Conservation (phyloP, 2,797 vertebrate species). For the Lindbergichthys nudifrons region DNA sequence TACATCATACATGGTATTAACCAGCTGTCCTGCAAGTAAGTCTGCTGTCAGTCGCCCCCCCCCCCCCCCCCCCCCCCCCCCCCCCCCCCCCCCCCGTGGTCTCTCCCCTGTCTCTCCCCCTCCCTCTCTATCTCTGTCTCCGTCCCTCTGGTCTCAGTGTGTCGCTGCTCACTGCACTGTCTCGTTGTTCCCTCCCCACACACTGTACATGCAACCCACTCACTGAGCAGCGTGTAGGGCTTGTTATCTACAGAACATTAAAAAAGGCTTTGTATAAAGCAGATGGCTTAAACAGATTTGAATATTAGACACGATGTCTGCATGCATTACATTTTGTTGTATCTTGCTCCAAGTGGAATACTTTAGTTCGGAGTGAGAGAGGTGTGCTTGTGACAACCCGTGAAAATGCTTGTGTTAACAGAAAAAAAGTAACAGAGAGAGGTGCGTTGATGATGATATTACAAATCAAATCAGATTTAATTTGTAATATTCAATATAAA, state of each 20-base stretch:
- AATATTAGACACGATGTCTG: background rate
- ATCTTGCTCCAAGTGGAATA: background rate
- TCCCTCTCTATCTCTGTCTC: slow-evolving; percentile 43
- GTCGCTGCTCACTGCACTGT: slow-evolving; percentile 38
- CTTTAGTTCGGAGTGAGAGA: slow-evolving; percentile 9
- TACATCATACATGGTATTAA: slow-evolving; percentile 99
- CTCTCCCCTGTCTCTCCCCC: slow-evolving; percentile 49
- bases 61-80: background rate
- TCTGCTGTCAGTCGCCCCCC: slow-evolving; percentile 46
- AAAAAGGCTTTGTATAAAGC: background rate
- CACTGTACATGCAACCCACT: slow-evolving; percentile 19
- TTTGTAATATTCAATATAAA: background rate
- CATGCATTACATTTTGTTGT: slow-evolving; percentile 6
- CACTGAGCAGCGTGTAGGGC: background rate
- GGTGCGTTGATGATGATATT: background rate
- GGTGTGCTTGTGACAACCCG: slow-evolving; percentile 1
- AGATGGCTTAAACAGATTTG: slow-evolving; percentile 7
- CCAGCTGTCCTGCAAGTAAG: slow-evolving; percentile 98
- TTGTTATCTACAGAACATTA: slow-evolving; percentile 12
- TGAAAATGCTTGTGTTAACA: background rate
- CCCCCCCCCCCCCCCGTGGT: slow-evolving; percentile 18
- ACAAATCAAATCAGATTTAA: background rate
- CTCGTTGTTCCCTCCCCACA: slow-evolving; percentile 31
- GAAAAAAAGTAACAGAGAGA: slow-evolving; percentile 5
- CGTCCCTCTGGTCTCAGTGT: slow-evolving; percentile 42